These are phyloP conservation scores for Trichogramma evanescens DNA, from an alignment of 2,888 invertebrate genomes.

Conservation along the genomic window DNA sequence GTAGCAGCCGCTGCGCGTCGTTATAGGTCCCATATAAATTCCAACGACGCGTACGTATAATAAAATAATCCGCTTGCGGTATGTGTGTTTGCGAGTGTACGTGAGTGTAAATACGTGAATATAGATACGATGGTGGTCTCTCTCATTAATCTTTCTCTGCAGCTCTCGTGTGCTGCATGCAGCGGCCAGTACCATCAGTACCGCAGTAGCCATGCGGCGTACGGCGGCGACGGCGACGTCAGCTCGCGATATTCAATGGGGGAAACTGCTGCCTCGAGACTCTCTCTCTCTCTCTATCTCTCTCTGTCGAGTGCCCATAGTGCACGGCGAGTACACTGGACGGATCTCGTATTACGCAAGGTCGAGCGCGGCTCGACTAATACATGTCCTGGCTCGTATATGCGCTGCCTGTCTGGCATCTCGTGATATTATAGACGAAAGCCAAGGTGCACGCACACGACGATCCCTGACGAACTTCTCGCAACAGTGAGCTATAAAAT, in stretches of 20 bases:
- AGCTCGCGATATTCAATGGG: too few species aligned
- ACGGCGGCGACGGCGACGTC: too few species aligned
- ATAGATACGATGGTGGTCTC: too few species aligned
- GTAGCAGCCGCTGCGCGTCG: neutral
- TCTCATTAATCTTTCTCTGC: slow-evolving; percentile 5
- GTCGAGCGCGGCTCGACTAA: slow-evolving; percentile 24
- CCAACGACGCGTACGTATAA: neutral
- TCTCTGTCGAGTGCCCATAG: slow-evolving; percentile 1
- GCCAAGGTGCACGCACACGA: too few species aligned
- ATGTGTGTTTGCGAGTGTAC: too few species aligned
- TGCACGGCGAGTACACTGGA: slow-evolving; percentile 13
- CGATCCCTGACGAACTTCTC: too few species aligned
- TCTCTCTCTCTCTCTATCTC: neutral
- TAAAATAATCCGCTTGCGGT: slow-evolving; percentile 9
- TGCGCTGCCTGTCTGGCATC: neutral
- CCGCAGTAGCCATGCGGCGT: too few species aligned
- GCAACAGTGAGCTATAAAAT: too few species aligned
- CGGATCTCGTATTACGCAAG: slow-evolving; percentile 34
- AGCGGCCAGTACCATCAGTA: too few species aligned
- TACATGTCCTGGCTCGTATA: neutral
- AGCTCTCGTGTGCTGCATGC: neutral
- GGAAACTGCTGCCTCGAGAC: neutral
- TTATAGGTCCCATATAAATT: neutral
- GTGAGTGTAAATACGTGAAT: too few species aligned
- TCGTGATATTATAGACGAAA: neutral